Evolutionary conservation across 2,113 vertebrate genomes (phyloP).

Genomic region (Drymodes brunneopygia): DNA sequence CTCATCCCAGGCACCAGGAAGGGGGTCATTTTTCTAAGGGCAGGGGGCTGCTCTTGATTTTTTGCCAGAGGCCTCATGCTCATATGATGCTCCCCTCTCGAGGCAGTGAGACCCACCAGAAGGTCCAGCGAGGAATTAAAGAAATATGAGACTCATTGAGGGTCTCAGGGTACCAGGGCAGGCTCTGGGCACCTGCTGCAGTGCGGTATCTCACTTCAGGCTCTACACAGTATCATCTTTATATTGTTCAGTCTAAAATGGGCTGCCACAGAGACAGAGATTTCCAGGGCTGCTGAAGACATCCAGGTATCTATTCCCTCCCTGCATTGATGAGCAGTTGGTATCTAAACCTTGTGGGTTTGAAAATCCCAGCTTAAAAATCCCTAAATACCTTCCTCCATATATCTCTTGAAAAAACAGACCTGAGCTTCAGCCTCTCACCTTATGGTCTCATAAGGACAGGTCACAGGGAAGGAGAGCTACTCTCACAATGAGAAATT

Average conservation of each 20-base stretch:
- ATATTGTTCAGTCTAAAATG: background rate
- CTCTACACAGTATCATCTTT: background rate
- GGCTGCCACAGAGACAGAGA: background rate
- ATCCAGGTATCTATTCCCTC: background rate
- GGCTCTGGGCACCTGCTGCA: fast-evolving
- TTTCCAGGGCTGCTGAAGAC: background rate
- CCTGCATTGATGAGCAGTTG: background rate
- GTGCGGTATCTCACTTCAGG: background rate
- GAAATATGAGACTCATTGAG: background rate
- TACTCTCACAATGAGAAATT: background rate
- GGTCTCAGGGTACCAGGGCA: background rate
- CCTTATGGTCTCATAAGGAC: background rate
- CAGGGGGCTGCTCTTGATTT: background rate
- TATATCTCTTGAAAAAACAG: background rate
- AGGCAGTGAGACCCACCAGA: background rate
- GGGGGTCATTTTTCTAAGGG: background rate
- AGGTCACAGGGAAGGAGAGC: background rate
- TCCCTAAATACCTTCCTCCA: background rate
- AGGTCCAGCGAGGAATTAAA: background rate
- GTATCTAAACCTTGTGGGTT: background rate
- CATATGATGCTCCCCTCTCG: fast-evolving
- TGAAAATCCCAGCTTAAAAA: slow-evolving; percentile 21
- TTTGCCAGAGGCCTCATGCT: background rate
- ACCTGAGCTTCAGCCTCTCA: background rate
- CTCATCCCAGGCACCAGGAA: background rate